phyloP scores from a whole-genome alignment of 2,113 vertebrate genomes.

The Calyptommatus sinebrachiatus region DNA sequence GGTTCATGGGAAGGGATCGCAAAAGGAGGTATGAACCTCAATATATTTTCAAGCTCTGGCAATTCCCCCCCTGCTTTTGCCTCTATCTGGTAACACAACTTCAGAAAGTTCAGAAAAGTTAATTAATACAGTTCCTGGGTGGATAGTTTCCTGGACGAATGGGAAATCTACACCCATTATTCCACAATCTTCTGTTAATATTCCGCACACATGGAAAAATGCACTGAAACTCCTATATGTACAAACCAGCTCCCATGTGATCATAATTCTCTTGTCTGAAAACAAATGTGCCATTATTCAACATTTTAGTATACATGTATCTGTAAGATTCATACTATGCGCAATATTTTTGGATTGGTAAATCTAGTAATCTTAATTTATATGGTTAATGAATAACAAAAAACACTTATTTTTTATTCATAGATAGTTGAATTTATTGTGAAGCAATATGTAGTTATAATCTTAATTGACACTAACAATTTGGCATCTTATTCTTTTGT shows the following conservation, averaged over 20 bases:
- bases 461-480: too few species aligned
- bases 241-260: neutral
- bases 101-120: slow-evolving; percentile 14
- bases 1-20: neutral
- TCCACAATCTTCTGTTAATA: neutral
- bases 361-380: too few species aligned
- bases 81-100: neutral
- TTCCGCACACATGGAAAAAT: neutral
- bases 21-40: neutral
- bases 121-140: slow-evolving; percentile 1
- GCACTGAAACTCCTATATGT: neutral
- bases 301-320: too few species aligned
- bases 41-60: neutral
- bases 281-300: neutral
- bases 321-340: too few species aligned
- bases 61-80: neutral
- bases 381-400: too few species aligned
- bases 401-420: too few species aligned
- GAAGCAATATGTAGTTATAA: too few species aligned
- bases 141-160: neutral
- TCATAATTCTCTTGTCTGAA: neutral
- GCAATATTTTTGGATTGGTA: too few species aligned
- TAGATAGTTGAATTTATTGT: too few species aligned
- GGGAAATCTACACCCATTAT: slow-evolving; percentile 18
- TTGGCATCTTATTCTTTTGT: too few species aligned